These are phyloP conservation scores for Anastrepha ludens DNA, from an alignment of 1,140 invertebrate species.

Conservation along the genomic window DNA sequence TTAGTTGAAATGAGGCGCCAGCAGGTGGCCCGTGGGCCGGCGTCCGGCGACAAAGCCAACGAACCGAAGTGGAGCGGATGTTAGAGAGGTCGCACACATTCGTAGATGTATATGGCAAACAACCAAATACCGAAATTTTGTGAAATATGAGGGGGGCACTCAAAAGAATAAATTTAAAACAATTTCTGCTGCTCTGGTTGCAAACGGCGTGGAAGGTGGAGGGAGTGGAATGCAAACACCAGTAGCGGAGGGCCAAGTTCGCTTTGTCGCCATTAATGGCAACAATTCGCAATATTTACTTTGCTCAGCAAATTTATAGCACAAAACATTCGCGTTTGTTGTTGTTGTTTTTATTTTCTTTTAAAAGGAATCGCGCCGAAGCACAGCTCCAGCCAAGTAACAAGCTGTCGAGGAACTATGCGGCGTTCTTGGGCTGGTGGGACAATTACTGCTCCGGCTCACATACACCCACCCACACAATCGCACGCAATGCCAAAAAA, in stretches of 20 bases:
- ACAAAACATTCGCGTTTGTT: not conserved
- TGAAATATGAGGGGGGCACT: too few relatives aligned
- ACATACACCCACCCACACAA: too few relatives aligned
- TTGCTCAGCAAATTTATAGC: not conserved
- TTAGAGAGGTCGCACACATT: too few relatives aligned
- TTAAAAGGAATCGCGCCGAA: not conserved
- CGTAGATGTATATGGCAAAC: not conserved
- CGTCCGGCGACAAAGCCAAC: not conserved
- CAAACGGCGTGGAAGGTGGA: not conserved
- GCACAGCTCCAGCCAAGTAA: not conserved
- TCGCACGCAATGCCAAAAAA: not conserved
- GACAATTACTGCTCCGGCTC: too few relatives aligned
- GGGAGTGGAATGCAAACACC: not conserved
- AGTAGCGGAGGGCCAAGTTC: not conserved
- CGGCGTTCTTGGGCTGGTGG: too few relatives aligned
- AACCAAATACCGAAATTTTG: not conserved
- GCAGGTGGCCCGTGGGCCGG: not conserved
- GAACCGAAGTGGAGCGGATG: not conserved
- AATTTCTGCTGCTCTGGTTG: not conserved
- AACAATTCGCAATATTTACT: not conserved
- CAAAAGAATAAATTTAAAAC: too few relatives aligned
- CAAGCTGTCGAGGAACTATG: too few relatives aligned
- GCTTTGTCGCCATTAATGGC: not conserved
- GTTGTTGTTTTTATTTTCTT: not conserved
- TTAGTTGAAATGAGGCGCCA: conserved; percentile 47